Percentiles rank a stretch among this genome's conserved stretches.
phyloP scores from a whole-genome alignment of 2,888 invertebrate genomes.

The Pharmacophagus antenor region DNA sequence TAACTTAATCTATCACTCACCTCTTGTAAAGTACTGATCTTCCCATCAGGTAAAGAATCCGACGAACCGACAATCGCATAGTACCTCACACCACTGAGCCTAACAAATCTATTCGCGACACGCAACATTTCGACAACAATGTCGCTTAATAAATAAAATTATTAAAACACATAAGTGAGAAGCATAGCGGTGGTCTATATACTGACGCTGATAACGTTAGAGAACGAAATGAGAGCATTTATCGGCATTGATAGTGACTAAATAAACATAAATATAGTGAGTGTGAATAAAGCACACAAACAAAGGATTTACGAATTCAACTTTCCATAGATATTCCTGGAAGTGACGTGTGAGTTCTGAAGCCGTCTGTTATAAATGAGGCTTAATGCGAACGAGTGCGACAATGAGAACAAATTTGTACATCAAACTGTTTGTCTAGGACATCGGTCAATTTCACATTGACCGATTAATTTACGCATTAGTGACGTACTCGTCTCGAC shows the following conservation, averaged over 20 bases:
- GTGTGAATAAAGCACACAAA: slow-evolving; percentile 32
- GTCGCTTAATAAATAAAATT: no score
- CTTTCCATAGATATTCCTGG: background rate
- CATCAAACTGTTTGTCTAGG: background rate
- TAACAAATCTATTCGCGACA: slow-evolving; percentile 40
- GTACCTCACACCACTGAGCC: slow-evolving; percentile 48
- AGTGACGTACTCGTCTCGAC: background rate
- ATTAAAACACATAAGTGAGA: slow-evolving; percentile 15
- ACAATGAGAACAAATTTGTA: slow-evolving; percentile 5
- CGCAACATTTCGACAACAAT: slow-evolving; percentile 60
- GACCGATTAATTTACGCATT: background rate
- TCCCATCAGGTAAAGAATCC: slow-evolving; percentile 45
- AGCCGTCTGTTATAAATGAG: slow-evolving; percentile 3
- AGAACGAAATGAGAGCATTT: slow-evolving; percentile 42
- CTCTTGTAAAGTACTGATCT: slow-evolving; percentile 38
- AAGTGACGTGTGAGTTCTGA: background rate
- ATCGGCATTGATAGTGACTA: slow-evolving; percentile 40
- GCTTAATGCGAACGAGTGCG: background rate
- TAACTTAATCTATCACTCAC: slow-evolving; percentile 36
- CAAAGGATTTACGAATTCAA: background rate
- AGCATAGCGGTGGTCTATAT: slow-evolving; percentile 15
- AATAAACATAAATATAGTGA: slow-evolving; percentile 34
- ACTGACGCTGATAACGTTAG: slow-evolving; percentile 33
- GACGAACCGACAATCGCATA: slow-evolving; percentile 54
- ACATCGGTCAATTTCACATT: background rate